A percentile compares a stretch with the other conserved stretches of the same genome.
Conservation (phyloP, 1,140 invertebrate species). For the Cydia splendana region DNA sequence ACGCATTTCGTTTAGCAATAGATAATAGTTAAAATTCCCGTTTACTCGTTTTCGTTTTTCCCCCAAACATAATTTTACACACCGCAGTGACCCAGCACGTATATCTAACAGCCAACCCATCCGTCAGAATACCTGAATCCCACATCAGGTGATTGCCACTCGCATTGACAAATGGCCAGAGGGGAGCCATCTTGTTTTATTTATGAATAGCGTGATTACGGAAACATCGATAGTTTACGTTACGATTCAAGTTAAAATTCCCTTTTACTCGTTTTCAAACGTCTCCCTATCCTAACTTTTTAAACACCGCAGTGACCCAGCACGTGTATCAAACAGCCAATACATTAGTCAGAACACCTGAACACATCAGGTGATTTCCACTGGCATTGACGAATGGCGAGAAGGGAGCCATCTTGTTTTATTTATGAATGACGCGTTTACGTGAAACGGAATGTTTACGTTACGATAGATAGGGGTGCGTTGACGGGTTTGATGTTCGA, state of each 20-base stretch:
- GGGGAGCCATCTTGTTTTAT: constrained; percentile 25
- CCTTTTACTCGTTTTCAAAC: background rate
- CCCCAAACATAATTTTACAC: background rate
- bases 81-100: background rate
- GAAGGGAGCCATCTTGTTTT: constrained; percentile 16
- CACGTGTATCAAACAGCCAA: background rate
- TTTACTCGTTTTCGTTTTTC: background rate
- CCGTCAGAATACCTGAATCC: constrained; percentile 3
- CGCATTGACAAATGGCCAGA: constrained; percentile 3
- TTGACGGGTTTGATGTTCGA: constrained; percentile 3
- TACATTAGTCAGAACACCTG: constrained; percentile 1
- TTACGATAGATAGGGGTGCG: constrained; percentile 13
- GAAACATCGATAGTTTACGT: constrained; percentile 13
- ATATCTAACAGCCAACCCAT: background rate
- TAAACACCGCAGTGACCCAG: background rate
- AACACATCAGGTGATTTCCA: constrained; percentile 9
- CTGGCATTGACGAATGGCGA: constrained; percentile 11
- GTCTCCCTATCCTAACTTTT: background rate
- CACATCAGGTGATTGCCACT: constrained; percentile 4
- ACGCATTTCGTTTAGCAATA: too few relatives aligned
- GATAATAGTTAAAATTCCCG: background rate
- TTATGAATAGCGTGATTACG: constrained; percentile 12
- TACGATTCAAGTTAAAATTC: background rate
- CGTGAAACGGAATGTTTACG: constrained; percentile 14
- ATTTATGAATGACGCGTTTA: constrained; percentile 17